phyloP scores from a whole-genome alignment of 2,113 vertebrate species.

The Scartelaos histophorus region DNA sequence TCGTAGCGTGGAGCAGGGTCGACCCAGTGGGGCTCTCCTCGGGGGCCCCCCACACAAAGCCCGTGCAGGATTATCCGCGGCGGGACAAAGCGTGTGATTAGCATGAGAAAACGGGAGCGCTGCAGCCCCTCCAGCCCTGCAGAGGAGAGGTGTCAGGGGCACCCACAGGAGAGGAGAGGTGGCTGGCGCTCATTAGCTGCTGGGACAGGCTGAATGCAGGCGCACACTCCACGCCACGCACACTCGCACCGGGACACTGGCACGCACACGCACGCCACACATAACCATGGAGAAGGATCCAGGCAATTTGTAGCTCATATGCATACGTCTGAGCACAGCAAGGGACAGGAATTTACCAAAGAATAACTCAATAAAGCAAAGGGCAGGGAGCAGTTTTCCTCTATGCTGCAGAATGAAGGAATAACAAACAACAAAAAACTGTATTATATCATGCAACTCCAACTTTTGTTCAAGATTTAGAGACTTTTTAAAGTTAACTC shows the following conservation, averaged over 20 bases:
- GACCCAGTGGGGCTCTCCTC: conserved; percentile 79
- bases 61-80: conserved; percentile 79
- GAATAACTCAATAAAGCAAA: not conserved
- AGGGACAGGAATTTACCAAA: not conserved
- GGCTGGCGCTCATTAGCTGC: conserved; percentile 78
- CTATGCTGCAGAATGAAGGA: not conserved
- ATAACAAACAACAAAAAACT: not conserved
- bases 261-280: conserved; percentile 39
- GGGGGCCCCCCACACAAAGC: conserved; percentile 76
- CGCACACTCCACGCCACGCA: conserved; percentile 56
- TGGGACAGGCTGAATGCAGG: conserved; percentile 71
- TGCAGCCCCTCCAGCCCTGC: conserved; percentile 73
- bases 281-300: conserved; percentile 59
- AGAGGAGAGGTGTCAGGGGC: conserved; percentile 70
- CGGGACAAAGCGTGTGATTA: conserved; percentile 83
- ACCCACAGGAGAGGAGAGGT: conserved; percentile 80
- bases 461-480: no score
- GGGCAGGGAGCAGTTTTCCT: not conserved
- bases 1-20: conserved; percentile 69
- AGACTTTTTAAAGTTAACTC: no score
- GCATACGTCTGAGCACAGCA: conserved; percentile 35
- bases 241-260: conserved; percentile 4
- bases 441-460: not conserved
- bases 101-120: conserved; percentile 79
- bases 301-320: conserved; percentile 55